phyloP scores from a whole-genome alignment of 2,797 vertebrate genomes.

The Rhabdophis nuchalis region DNA sequence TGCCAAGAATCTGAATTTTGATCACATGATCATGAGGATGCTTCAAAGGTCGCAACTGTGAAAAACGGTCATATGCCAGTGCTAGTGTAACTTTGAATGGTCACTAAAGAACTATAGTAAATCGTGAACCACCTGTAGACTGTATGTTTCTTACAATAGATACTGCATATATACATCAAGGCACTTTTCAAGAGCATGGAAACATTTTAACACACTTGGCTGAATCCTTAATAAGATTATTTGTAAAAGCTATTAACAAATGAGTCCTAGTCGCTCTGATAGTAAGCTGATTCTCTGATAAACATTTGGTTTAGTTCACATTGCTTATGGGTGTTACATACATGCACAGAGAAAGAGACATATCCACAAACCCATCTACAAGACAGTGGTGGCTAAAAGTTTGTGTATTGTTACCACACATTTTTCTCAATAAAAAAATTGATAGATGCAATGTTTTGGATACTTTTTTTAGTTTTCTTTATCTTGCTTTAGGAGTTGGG shows the following conservation, averaged over 20 bases:
- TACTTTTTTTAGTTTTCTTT: neutral
- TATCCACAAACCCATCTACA: neutral
- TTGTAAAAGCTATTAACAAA: neutral
- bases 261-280: neutral
- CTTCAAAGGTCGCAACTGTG: neutral
- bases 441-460: neutral
- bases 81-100: neutral
- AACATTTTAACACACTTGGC: neutral
- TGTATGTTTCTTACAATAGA: neutral
- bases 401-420: neutral
- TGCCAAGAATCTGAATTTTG: neutral
- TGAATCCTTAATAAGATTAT: neutral
- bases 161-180: too few relatives aligned
- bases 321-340: neutral
- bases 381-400: neutral
- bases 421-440: neutral
- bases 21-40: neutral
- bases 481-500: neutral
- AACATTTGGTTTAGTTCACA: neutral
- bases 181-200: neutral
- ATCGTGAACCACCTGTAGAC: neutral
- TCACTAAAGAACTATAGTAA: neutral
- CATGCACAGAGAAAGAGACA: neutral
- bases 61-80: neutral
- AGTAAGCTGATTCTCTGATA: neutral